These are phyloP conservation scores for Bruchidius siliquastri DNA, from an alignment of 2,888 invertebrate genomes.

Conservation along the genomic window DNA sequence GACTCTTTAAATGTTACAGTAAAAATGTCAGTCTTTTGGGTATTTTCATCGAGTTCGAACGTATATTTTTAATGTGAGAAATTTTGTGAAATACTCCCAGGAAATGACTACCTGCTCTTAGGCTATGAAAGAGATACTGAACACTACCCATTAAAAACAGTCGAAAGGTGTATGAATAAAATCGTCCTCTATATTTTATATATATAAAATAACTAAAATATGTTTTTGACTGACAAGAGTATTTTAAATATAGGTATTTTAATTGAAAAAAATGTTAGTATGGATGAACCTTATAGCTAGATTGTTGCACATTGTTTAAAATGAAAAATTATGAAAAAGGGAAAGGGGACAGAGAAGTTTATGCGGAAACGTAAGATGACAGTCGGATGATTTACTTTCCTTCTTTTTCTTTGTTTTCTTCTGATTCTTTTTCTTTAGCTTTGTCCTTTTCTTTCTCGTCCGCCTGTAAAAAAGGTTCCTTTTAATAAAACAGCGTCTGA, in stretches of 20 bases:
- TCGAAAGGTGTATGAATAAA: slow-evolving; percentile 25
- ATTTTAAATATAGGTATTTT: slow-evolving; percentile 22
- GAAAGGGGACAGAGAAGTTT: slow-evolving; percentile 11
- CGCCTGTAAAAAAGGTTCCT: slow-evolving; percentile 52
- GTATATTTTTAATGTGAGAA: background rate
- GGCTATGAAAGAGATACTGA: background rate
- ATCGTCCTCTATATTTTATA: slow-evolving; percentile 38
- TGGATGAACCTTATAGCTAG: slow-evolving; percentile 41
- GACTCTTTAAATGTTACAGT: background rate
- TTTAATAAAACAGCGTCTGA: background rate
- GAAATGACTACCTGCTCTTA: background rate
- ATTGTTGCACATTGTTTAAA: slow-evolving; percentile 45
- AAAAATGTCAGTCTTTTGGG: background rate
- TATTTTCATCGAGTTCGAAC: background rate
- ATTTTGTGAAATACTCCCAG: background rate
- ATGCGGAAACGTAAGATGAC: slow-evolving; percentile 11
- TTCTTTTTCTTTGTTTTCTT: slow-evolving; percentile 68
- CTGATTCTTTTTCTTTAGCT: slow-evolving; percentile 58
- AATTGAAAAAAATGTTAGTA: slow-evolving; percentile 17
- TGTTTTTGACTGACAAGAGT: slow-evolving; percentile 34
- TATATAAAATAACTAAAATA: slow-evolving; percentile 40
- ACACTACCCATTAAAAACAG: background rate
- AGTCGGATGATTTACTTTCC: slow-evolving; percentile 41
- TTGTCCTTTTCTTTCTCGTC: slow-evolving; percentile 69
- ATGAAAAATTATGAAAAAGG: slow-evolving; percentile 35